Percentiles rank a stretch among this genome's conserved stretches.
phyloP scores from a whole-genome alignment of 2,888 invertebrate genomes.

The Halictus quadricinctus region DNA sequence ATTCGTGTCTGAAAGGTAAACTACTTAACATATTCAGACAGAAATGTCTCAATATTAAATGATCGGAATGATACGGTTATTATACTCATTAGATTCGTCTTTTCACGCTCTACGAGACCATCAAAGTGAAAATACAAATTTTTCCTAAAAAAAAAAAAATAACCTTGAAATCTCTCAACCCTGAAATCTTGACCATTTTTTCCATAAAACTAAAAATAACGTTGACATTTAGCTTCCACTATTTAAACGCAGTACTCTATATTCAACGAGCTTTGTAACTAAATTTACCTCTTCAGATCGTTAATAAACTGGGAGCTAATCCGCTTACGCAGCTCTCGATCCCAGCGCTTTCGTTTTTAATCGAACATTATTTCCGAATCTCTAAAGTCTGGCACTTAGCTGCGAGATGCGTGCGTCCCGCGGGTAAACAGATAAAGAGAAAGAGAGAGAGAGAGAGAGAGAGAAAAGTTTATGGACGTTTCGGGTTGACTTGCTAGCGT shows the following conservation, averaged over 20 bases:
- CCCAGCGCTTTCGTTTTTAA: neutral
- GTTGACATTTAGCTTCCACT: neutral
- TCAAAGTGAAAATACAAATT: neutral
- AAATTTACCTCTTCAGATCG: neutral
- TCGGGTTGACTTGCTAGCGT: conserved; percentile 22
- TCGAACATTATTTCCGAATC: neutral
- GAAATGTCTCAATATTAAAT: neutral
- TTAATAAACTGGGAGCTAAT: neutral
- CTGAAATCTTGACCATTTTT: neutral
- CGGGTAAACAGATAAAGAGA: neutral
- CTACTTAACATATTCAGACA: neutral
- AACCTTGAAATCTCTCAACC: neutral
- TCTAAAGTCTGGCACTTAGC: neutral
- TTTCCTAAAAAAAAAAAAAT: neutral
- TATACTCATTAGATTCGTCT: neutral
- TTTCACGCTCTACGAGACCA: neutral
- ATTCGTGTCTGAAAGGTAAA: neutral
- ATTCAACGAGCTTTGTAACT: neutral
- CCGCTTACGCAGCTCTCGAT: conserved; percentile 2
- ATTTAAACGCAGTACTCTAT: neutral
- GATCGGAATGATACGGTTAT: neutral
- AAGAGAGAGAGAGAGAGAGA: neutral
- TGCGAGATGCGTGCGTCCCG: neutral
- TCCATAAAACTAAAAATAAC: neutral
- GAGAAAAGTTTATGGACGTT: neutral